Evolutionary conservation across 1,140 invertebrate genomes (phyloP), one percentile per base, ranked within the genome.

Genomic region (Anastatus disparis): DNA sequence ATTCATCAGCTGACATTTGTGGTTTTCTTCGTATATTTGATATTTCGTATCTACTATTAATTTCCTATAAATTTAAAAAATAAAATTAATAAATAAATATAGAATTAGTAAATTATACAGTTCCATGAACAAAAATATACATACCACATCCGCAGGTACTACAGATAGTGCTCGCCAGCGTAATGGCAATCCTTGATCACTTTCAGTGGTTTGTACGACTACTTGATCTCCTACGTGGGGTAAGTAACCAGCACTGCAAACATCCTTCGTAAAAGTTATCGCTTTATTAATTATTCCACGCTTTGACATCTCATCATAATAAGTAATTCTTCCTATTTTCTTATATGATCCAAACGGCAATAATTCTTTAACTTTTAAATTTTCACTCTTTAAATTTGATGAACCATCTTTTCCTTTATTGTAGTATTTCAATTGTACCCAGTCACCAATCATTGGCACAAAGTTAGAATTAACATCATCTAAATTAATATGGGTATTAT

Each of bases 131-230:
- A 48, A 12, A 53, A 63, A 22, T 35, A 56, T 73, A 65, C 63
- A 77, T 79, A 78, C 78, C 71, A 81, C 73, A 20, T 70, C 26
- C 13, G 82, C 2, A 24, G 85, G 85, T 58, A 84, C 77, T 22
- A 90, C 77, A 71, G 87, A 86, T 55, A 91, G 70, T 20, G 89
- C 89, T 67, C 91, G 81, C 90, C 90, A 92, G 15, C 72, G 81
- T 15, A 53, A 13, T 68, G 80, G 87, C 3, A 70, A 58, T 15
- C 85, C 86, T 84, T 92, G 91, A 69, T 89, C 88, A 79, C 91
- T 92, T 82, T 92, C 91, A 71, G 92, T 90, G 24, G 88, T 86
- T 76, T 92, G 88, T 13, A 86, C 85, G 55, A 88, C 76, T 15
- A 91, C 88, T 81, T 86, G 87, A 73, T 90, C 88, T 13, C 87